Base-by-base conservation (phyloP, 2,888 invertebrate genomes). In the Agelastica alni region DNA sequence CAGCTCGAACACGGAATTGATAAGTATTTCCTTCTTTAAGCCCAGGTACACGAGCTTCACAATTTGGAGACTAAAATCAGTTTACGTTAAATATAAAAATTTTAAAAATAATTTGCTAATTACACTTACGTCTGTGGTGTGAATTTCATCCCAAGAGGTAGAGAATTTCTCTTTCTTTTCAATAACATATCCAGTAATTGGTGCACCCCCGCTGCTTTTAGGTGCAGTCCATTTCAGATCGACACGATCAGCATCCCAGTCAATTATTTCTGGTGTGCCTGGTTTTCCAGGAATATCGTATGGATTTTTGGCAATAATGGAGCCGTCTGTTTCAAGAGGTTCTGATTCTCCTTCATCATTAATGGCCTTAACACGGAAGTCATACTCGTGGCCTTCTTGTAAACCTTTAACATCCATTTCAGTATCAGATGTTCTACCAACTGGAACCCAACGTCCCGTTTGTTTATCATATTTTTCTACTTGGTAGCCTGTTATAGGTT, bases 301-400 rank as follows among this genome's bases (percentile, higher is more conserved):
- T 63, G 98, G 98, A 83, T 99, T 98, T 80, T 98, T 99, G 16
- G 98, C 97, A 12, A 90, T 74, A 56, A 91, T 92, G 2, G 91
- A 84, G 67, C 86, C 84, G 47, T 94, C 93, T n/a, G 94, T 92
- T 75, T 93, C 92, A 60, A 97, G 77, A 4, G 98, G 97, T 69
- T 98, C 94, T 1, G 93, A 93, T 76, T 95, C 94, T 12, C 94
- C 94, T 75, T 96, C 96, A 62, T 96, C 96, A 70, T 96, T 96
- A 58, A 96, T 85, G 5, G 96, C 96, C 73, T 86, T 89, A 9
- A 96, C 93, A 62, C 96, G 83, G 81, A 96, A 96, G 78, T 95
- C 92, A 75, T 96, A 96, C 71, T 96, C 94, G 66, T 90, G 88
- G 22, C 90, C 93, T 75, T 96, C 96, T 73, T 91, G 91, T 43